Evolutionary conservation across 1,140 invertebrate species (phyloP).

Genomic region (Laupala kohalensis): DNA sequence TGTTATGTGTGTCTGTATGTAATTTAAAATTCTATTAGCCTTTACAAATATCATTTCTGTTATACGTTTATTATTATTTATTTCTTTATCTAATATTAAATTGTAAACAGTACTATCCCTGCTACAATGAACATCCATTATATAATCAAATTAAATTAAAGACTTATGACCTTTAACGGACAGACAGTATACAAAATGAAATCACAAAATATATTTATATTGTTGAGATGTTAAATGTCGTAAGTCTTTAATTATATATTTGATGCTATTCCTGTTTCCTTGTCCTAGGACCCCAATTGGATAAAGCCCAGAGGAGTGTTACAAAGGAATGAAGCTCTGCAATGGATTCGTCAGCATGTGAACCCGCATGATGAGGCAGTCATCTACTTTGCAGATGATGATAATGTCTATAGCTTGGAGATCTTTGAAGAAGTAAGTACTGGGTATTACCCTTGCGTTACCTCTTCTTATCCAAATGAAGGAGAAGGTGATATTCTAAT

Average conservation of each 20-base stretch:
- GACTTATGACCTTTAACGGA: too few species aligned
- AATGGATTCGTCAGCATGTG: slow-evolving; percentile 67
- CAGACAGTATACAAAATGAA: background rate
- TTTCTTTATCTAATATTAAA: background rate
- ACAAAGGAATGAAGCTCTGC: slow-evolving; percentile 80
- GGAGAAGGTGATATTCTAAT: too few species aligned
- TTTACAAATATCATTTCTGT: too few species aligned
- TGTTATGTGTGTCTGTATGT: too few species aligned
- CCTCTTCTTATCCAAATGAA: too few species aligned
- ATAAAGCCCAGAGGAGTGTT: slow-evolving; percentile 85
- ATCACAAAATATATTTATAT: background rate
- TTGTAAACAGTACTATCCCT: background rate
- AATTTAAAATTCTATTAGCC: too few species aligned
- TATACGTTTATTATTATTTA: too few species aligned
- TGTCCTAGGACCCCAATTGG: slow-evolving; percentile 62
- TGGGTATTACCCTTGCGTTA: too few species aligned
- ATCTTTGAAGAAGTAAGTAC: slow-evolving; percentile 72
- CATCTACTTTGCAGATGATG: slow-evolving; percentile 97
- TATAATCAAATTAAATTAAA: too few species aligned
- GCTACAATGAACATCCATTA: too few species aligned
- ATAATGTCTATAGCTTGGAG: slow-evolving; percentile 85
- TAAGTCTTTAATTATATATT: slow-evolving; percentile 4
- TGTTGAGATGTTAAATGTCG: slow-evolving; percentile 20
- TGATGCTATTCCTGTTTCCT: slow-evolving; percentile 1
- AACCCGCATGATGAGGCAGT: slow-evolving; percentile 50